phyloP scores from a whole-genome alignment of 2,888 invertebrate species.

The Helobdella robusta region DNA sequence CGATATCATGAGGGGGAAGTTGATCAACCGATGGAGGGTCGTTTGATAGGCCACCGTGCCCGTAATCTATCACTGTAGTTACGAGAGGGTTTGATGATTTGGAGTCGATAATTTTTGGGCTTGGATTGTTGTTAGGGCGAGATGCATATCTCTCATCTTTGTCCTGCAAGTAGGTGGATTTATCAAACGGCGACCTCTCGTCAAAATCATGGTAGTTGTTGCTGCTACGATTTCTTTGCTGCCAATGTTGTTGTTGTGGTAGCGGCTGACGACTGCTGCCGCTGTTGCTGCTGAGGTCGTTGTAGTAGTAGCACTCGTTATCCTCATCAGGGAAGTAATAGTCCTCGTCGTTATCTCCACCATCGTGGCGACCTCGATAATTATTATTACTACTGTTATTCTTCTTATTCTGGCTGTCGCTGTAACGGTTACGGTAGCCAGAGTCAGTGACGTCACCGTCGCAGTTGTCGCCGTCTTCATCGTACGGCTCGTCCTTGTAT shows the following conservation, averaged over 20 bases:
- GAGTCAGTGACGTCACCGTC: too few species aligned
- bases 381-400: background rate
- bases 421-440: background rate
- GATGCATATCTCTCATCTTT: constrained; percentile 12
- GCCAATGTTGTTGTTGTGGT: too few species aligned
- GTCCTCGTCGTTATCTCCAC: background rate
- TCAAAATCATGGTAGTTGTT: background rate
- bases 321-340: too few species aligned
- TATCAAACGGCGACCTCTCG: too few species aligned
- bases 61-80: constrained; percentile 16
- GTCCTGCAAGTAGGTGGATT: too few species aligned
- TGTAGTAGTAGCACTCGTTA: background rate
- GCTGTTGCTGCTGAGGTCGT: background rate
- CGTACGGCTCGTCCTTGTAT: too few species aligned
- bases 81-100: constrained; percentile 5
- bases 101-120: too few species aligned
- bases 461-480: too few species aligned
- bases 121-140: too few species aligned
- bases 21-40: too few species aligned
- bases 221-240: background rate
- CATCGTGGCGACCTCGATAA: background rate
- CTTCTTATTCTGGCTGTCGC: background rate
- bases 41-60: constrained; percentile 1
- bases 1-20: too few species aligned
- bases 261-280: background rate